A percentile compares a stretch with the other conserved stretches of the same genome.
These are phyloP conservation scores for Malacoraja senta DNA, from an alignment of 2,797 vertebrate species.

Conservation along the genomic window DNA sequence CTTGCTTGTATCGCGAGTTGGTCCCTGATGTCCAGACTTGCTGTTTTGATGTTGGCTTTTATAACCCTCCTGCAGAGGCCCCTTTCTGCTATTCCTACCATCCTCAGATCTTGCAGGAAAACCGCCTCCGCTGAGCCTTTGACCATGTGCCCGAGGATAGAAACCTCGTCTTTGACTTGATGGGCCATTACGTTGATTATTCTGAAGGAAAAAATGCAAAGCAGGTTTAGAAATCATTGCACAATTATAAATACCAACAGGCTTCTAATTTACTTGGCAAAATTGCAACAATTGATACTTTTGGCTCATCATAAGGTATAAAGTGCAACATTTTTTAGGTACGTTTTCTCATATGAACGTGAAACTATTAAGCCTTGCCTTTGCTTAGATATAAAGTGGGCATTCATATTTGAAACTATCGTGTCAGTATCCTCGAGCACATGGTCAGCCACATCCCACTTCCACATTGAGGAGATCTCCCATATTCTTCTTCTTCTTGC, in stretches of 20 bases:
- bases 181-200: constrained; percentile 44
- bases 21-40: constrained; percentile 60
- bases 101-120: constrained; percentile 50
- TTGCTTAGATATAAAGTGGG: background rate
- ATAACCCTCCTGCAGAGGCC: constrained; percentile 52
- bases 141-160: constrained; percentile 55
- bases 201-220: constrained; percentile 50
- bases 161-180: constrained; percentile 61
- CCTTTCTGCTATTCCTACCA: constrained; percentile 50
- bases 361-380: background rate
- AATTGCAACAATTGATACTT: background rate
- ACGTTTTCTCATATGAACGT: background rate
- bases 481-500: too few relatives aligned
- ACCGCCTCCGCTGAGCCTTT: constrained; percentile 50
- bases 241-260: constrained; percentile 4
- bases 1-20: constrained; percentile 52
- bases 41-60: constrained; percentile 58
- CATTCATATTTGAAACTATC: background rate
- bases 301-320: constrained; percentile 30
- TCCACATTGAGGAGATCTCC: too few relatives aligned
- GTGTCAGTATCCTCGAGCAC: too few relatives aligned
- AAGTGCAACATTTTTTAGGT: background rate
- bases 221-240: background rate
- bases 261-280: background rate
- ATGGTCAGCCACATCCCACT: too few relatives aligned